A percentile compares a stretch with the other conserved stretches of the same genome.
Evolutionary conservation across 1,140 invertebrate species (phyloP).

Genomic region (Procambarus virginalis): DNA sequence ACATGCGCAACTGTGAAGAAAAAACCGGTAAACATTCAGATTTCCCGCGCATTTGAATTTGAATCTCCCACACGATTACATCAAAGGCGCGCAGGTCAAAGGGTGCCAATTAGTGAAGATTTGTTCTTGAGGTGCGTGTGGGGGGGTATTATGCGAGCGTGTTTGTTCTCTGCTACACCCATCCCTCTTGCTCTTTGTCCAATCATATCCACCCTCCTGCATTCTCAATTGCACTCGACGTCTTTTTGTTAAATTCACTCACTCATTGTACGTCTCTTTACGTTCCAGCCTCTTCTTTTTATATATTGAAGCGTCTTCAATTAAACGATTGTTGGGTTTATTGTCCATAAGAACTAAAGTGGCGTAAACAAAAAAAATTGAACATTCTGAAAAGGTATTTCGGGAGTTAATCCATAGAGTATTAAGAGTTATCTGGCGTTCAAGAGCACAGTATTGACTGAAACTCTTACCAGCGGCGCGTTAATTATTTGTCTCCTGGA

Average conservation of each 20-base stretch:
- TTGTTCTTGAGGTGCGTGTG: constrained; percentile 40
- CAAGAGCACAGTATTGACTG: no score
- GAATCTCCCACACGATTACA: constrained; percentile 62
- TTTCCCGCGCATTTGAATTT: constrained; percentile 46
- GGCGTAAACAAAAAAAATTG: no score
- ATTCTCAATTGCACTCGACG: not conserved
- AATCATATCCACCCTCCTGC: constrained; percentile 10
- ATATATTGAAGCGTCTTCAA: no score
- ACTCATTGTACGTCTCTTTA: no score
- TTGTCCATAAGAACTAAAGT: no score
- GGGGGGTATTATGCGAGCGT: constrained; percentile 24
- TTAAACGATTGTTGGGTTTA: no score
- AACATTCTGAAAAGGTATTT: no score
- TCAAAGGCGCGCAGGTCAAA: constrained; percentile 57
- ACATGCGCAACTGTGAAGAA: constrained; percentile 35
- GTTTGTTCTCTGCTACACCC: constrained; percentile 21
- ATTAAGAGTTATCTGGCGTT: no score
- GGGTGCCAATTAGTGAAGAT: constrained; percentile 64
- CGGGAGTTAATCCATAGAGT: no score
- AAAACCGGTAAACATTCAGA: constrained; percentile 26
- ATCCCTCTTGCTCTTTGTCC: constrained; percentile 1
- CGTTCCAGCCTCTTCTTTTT: no score
- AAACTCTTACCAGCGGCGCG: no score
- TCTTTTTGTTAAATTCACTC: not conserved
- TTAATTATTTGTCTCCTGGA: no score